phyloP scores from a whole-genome alignment of 1,140 invertebrate species.

The Panagrolaimus sp. region DNA sequence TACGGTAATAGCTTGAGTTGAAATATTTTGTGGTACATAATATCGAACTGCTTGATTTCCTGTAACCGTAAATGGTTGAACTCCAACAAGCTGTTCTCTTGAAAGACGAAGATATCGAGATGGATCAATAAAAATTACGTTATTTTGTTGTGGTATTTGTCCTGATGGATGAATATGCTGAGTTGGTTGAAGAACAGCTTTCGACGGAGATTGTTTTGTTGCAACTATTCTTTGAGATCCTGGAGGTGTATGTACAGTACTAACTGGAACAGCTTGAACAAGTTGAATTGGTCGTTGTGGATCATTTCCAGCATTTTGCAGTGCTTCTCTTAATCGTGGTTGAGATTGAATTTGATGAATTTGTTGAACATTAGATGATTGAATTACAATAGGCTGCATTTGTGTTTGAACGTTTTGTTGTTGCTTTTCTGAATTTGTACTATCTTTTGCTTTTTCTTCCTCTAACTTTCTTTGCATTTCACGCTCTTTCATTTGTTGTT shows the following conservation, averaged over 20 bases:
- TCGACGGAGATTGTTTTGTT: not conserved
- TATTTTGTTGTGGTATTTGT: not conserved
- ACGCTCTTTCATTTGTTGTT: too few relatives aligned
- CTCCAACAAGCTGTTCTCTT: not conserved
- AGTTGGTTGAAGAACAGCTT: not conserved
- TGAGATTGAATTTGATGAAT: not conserved
- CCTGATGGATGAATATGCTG: not conserved
- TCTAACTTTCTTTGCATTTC: too few relatives aligned
- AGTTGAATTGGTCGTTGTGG: not conserved
- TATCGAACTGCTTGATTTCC: not conserved
- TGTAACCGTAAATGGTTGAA: not conserved
- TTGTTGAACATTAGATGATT: not conserved
- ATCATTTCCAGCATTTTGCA: slow-evolving; percentile 5
- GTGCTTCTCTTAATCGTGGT: not conserved
- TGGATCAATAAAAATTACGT: not conserved
- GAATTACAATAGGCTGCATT: not conserved
- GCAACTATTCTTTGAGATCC: not conserved
- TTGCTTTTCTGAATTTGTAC: too few relatives aligned
- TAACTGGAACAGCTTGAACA: not conserved
- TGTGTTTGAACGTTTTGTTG: not conserved
- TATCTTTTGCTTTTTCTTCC: too few relatives aligned
- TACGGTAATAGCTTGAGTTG: not conserved
- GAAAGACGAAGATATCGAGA: slow-evolving; percentile 4
- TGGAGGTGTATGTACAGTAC: not conserved
- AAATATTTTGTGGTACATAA: not conserved